Evolutionary conservation across 2,888 invertebrate genomes (phyloP), one percentile per base, ranked within the genome.

Genomic region (Drosophila recens): DNA sequence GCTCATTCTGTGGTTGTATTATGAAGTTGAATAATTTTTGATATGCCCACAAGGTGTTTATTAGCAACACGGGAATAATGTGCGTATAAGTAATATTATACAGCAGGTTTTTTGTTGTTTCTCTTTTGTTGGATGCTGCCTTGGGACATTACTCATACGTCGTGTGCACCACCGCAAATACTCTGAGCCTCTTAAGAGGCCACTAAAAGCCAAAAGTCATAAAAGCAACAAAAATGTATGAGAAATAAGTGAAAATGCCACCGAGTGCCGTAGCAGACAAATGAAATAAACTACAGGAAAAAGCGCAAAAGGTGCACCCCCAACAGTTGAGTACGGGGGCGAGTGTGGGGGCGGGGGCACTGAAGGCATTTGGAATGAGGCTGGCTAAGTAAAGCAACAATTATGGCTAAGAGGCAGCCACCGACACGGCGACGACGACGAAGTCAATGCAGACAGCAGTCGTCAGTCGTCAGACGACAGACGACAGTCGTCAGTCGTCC

Each of bases 131-230:
- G 36, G 36, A n/a, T 68, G 53, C 33, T 72, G 76, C 72, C 80
- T 46, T 54, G 62, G 65, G 63, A 71, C 74, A 85, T 85, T 77
- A 85, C 89, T 89, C 89, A 85, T 85, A 85, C 86, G 87, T 65
- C 23, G 54, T 63, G 82, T 71, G 65, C 58, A 57, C 64, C 62
- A 66, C 74, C 48, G 54, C 52, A 79, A 82, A 69, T 82, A 79
- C 79, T 84, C 68, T 43, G 69, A 69, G 74, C 74, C 71, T 79
- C 88, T 85, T 89, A 89, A 89, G 86, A 80, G 75, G 73, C 86
- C 86, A 88, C 89, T 88, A 86, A 86, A 86, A 88, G 87, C 75
- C 83, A 88, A 90, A 86, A 88, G 90, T 88, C 87, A 89, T 88
- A 88, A 87, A 89, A 82, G 85, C 80, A 65, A 82, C 71, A 70